phyloP scores from a whole-genome alignment of 2,797 vertebrate genomes.

The Sebastiscus tertius region DNA sequence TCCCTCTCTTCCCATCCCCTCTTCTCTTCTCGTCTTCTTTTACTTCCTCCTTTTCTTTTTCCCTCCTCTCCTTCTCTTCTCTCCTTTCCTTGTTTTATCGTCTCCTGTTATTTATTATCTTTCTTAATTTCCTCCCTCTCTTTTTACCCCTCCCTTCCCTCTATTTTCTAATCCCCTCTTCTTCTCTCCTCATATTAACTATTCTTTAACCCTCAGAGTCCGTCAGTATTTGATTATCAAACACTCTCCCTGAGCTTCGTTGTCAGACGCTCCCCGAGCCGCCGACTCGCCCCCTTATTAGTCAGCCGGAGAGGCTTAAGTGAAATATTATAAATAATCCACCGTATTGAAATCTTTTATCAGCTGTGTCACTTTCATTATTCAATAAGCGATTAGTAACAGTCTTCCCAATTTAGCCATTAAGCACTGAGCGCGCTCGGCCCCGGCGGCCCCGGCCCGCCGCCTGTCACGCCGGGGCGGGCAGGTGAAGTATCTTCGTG shows the following conservation, averaged over 20 bases:
- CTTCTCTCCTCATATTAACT: not conserved
- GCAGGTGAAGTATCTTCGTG: conserved; percentile 81
- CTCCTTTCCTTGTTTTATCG: not conserved
- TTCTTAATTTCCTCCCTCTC: not conserved
- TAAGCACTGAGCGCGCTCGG: conserved; percentile 78
- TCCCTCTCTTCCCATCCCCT: not conserved
- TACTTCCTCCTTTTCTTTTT: not conserved
- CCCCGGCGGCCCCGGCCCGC: conserved; percentile 38
- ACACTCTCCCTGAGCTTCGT: conserved; percentile 26
- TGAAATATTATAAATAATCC: conserved; percentile 93
- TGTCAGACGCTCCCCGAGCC: conserved; percentile 74
- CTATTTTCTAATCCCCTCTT: no score
- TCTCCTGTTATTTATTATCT: not conserved
- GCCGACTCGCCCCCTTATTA: conserved; percentile 72
- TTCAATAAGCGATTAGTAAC: conserved; percentile 91
- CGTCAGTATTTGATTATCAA: not conserved
- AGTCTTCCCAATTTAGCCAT: conserved; percentile 88
- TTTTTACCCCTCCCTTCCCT: no score
- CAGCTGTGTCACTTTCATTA: conserved; percentile 95
- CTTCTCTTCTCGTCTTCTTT: no score
- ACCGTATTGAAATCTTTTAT: conserved; percentile 93
- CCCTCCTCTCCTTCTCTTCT: not conserved
- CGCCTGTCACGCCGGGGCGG: conserved; percentile 69
- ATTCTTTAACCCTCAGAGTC: not conserved
- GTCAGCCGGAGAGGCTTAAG: conserved; percentile 85